Evolutionary conservation across 2,113 vertebrate species (phyloP).

Genomic region (Mus pahari): DNA sequence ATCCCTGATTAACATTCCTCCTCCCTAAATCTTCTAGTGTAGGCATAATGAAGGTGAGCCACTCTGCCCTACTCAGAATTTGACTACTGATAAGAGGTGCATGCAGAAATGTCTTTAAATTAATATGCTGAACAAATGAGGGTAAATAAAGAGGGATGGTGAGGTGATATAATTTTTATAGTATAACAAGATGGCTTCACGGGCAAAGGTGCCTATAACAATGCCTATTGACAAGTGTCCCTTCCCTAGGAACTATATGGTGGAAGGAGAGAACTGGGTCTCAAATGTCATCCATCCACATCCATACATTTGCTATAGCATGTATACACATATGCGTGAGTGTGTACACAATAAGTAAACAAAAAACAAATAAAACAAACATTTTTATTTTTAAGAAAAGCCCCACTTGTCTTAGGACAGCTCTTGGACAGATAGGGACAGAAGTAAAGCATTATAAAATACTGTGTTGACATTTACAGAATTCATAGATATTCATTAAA

Average conservation of each 20-base stretch:
- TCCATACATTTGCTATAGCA: no score
- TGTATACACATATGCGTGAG: background rate
- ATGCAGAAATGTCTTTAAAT: background rate
- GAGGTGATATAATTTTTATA: background rate
- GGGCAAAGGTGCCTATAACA: background rate
- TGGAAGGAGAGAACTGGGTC: background rate
- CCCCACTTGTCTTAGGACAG: background rate
- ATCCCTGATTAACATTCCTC: background rate
- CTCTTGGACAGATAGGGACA: background rate
- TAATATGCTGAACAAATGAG: background rate
- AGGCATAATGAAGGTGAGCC: background rate
- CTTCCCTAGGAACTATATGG: no score
- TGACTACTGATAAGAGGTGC: background rate
- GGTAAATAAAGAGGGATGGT: background rate
- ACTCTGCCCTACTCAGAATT: background rate
- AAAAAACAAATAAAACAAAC: background rate
- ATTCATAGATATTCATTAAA: background rate
- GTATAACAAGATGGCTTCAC: background rate
- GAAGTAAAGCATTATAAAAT: constrained; percentile 3
- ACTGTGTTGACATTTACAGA: background rate
- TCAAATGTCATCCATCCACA: background rate
- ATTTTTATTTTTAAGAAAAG: background rate
- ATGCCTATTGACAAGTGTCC: no score
- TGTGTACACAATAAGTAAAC: background rate
- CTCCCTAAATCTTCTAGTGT: background rate